phyloP scores from a whole-genome alignment of 2,888 invertebrate species.

The Barypeithes pellucidus region DNA sequence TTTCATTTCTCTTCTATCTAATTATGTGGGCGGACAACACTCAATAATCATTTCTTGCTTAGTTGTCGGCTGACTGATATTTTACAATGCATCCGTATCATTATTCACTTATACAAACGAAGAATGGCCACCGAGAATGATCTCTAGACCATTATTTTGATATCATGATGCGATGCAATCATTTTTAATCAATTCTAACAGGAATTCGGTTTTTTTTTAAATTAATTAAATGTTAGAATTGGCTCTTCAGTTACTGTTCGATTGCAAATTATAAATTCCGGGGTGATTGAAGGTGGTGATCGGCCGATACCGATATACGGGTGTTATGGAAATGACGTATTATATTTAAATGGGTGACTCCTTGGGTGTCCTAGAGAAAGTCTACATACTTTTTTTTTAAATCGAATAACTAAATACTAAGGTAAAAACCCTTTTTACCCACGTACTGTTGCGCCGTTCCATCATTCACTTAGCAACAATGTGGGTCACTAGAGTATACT shows the following conservation, averaged over 20 bases:
- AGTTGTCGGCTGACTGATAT: slow-evolving; percentile 21
- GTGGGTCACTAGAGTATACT: too few relatives aligned
- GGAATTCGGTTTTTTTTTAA: not conserved
- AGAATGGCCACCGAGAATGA: slow-evolving; percentile 6
- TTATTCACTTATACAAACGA: slow-evolving; percentile 15
- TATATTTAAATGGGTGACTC: too few relatives aligned
- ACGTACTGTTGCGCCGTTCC: too few relatives aligned
- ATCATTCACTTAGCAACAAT: too few relatives aligned
- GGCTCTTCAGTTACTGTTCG: not conserved
- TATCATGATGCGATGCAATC: slow-evolving; percentile 1
- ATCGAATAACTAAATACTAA: too few relatives aligned
- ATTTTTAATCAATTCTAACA: slow-evolving; percentile 14
- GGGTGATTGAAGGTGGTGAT: too few relatives aligned
- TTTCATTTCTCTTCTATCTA: slow-evolving; percentile 10
- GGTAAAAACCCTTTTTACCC: too few relatives aligned
- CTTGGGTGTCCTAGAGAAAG: too few relatives aligned
- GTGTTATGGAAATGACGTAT: too few relatives aligned
- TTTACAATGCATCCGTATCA: slow-evolving; percentile 19
- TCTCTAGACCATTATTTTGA: slow-evolving; percentile 10
- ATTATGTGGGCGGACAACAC: slow-evolving; percentile 22
- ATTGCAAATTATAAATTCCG: too few relatives aligned
- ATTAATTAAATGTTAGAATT: not conserved
- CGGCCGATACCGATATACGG: too few relatives aligned
- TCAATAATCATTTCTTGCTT: slow-evolving; percentile 21
- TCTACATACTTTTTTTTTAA: too few relatives aligned